phyloP scores from a whole-genome alignment of 2,113 vertebrate genomes.

The Glaucomys volans region DNA sequence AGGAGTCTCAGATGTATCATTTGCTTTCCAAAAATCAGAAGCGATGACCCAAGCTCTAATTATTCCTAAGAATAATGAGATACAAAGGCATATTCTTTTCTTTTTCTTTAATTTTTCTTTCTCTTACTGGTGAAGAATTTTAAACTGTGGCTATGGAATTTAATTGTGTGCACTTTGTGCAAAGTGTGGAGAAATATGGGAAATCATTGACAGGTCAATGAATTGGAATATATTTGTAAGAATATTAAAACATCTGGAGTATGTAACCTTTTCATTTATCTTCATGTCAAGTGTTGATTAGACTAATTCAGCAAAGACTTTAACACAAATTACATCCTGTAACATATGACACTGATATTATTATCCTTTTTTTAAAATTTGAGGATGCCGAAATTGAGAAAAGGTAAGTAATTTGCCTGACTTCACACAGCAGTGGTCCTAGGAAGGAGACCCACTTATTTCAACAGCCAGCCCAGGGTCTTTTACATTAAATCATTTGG shows the following conservation, averaged over 20 bases:
- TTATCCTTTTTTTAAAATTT: background rate
- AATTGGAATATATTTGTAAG: conserved; percentile 9
- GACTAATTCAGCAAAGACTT: background rate
- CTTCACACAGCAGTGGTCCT: background rate
- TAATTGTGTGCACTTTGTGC: conserved; percentile 2
- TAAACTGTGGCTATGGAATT: background rate
- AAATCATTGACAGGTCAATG: background rate
- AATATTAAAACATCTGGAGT: background rate
- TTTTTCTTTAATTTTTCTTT: conserved; percentile 23
- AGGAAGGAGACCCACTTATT: background rate
- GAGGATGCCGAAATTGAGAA: background rate
- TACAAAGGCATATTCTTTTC: background rate
- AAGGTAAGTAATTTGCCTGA: conserved; percentile 21
- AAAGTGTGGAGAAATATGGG: background rate
- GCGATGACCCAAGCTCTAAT: conserved; percentile 25
- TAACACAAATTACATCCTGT: background rate
- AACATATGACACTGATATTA: background rate
- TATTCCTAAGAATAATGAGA: conserved; percentile 50
- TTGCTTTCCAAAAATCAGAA: conserved; percentile 29
- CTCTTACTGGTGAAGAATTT: background rate
- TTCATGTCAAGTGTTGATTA: background rate
- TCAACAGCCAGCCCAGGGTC: background rate
- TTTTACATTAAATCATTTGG: background rate
- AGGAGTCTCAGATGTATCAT: background rate
- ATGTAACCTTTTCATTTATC: background rate